Evolutionary conservation across 2,888 invertebrate species (phyloP).

Genomic region (Flexamia atlantica): DNA sequence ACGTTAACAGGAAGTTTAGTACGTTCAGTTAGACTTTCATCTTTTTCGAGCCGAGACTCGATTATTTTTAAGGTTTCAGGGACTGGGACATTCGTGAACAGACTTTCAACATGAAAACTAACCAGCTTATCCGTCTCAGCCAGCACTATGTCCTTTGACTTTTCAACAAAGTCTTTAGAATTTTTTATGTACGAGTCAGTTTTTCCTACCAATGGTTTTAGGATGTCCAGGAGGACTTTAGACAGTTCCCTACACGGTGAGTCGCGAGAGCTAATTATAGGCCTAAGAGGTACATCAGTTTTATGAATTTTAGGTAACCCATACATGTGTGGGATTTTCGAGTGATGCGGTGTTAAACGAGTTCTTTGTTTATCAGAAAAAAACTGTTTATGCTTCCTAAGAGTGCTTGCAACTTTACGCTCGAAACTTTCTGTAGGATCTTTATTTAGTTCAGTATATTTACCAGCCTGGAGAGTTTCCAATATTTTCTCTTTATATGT

Average conservation of each 20-base stretch:
- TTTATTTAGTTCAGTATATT: neutral
- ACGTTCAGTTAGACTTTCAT: neutral
- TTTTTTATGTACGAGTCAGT: neutral
- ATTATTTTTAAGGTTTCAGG: neutral
- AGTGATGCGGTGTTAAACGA: neutral
- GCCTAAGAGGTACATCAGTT: neutral
- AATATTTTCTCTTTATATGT: neutral
- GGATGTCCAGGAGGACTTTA: neutral
- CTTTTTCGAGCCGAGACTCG: neutral
- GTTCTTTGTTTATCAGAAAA: neutral
- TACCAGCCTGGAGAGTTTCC: neutral
- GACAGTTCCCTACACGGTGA: neutral
- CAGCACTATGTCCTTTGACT: neutral
- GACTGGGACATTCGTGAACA: neutral
- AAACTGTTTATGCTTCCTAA: neutral
- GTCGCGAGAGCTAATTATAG: neutral
- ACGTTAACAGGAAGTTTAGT: neutral
- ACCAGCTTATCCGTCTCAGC: neutral
- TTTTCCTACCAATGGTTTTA: neutral
- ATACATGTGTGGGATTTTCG: neutral
- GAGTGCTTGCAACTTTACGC: neutral
- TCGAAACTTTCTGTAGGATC: neutral
- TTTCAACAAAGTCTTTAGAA: neutral
- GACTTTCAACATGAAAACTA: conserved; percentile 1
- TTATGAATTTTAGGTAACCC: conserved; percentile 11